phyloP scores from a whole-genome alignment of 1,140 invertebrate genomes.

The Nilaparvata lugens region DNA sequence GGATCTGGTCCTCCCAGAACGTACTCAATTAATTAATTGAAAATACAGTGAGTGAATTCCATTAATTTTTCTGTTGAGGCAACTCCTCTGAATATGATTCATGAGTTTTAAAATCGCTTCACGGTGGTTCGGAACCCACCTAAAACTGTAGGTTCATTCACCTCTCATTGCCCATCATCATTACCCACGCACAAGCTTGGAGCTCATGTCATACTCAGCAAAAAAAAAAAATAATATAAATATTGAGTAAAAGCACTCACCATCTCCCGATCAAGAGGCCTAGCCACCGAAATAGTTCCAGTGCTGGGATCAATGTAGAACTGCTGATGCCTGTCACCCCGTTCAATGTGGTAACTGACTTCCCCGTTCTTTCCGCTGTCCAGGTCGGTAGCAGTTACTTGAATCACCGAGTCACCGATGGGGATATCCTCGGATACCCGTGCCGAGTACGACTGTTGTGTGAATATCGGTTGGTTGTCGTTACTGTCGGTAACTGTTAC shows the following conservation, averaged over 20 bases:
- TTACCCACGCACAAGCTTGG: too few relatives aligned
- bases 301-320: conserved; percentile 69
- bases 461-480: conserved; percentile 80
- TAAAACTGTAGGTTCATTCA: too few relatives aligned
- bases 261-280: conserved; percentile 73
- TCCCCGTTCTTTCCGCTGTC: conserved; percentile 72
- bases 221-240: not conserved
- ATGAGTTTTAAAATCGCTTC: too few relatives aligned
- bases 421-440: conserved; percentile 68
- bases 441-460: conserved; percentile 67
- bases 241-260: conserved; percentile 31
- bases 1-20: too few relatives aligned
- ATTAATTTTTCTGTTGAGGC: too few relatives aligned
- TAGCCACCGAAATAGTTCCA: conserved; percentile 67
- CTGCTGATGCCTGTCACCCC: conserved; percentile 65
- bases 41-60: too few relatives aligned
- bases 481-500: conserved; percentile 81
- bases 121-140: too few relatives aligned
- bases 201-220: too few relatives aligned
- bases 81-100: too few relatives aligned
- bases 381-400: conserved; percentile 67
- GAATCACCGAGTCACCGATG: conserved; percentile 57
- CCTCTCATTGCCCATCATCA: too few relatives aligned
- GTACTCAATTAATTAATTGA: too few relatives aligned
- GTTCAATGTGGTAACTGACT: conserved; percentile 66